These are phyloP conservation scores for Natator depressus DNA, from an alignment of 2,113 vertebrate genomes.

Conservation along the genomic window DNA sequence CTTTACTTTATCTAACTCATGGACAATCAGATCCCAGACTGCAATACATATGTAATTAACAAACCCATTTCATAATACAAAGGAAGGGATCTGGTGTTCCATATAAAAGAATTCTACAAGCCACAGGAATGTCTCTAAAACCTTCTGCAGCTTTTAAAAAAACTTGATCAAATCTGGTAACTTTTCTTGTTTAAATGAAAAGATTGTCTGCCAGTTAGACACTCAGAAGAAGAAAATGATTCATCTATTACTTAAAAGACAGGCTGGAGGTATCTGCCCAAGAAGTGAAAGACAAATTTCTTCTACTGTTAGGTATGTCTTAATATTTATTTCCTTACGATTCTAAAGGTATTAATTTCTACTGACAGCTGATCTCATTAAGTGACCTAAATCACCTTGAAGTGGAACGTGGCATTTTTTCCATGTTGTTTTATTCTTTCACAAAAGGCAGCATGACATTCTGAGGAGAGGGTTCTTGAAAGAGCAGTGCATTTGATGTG, in stretches of 20 bases:
- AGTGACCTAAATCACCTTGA: not conserved
- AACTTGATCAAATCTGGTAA: not conserved
- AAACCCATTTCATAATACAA: not conserved
- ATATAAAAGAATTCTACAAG: not conserved
- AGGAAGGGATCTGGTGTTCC: not conserved
- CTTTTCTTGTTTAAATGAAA: not conserved
- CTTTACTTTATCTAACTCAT: not conserved
- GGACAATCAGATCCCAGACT: not conserved
- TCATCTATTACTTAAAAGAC: not conserved
- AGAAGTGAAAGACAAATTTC: not conserved
- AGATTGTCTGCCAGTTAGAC: not conserved
- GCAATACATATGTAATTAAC: not conserved
- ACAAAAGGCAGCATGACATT: not conserved
- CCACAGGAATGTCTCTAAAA: not conserved
- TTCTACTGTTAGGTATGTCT: not conserved
- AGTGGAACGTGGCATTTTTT: not conserved
- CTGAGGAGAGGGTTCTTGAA: not conserved
- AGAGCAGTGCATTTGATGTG: not conserved
- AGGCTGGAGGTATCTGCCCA: not conserved
- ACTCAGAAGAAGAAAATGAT: not conserved
- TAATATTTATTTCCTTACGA: not conserved
- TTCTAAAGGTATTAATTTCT: not conserved
- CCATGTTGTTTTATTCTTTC: not conserved
- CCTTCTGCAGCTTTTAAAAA: not conserved
- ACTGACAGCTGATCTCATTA: not conserved